These are phyloP conservation scores for Eumeta japonica DNA, from an alignment of 1,140 invertebrate species.

Conservation along the genomic window DNA sequence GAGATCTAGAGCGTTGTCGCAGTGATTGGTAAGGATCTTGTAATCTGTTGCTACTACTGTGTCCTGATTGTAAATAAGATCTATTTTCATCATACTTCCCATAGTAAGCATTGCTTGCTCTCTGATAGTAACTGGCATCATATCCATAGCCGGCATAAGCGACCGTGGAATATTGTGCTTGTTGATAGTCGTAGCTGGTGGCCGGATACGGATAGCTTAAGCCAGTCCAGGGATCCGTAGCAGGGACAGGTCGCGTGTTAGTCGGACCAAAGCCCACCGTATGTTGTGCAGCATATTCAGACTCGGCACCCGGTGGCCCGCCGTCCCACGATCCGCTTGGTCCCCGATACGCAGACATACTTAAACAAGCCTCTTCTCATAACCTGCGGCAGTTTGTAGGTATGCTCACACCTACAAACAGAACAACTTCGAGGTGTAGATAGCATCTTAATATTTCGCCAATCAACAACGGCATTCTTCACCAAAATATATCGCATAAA, in stretches of 20 bases:
- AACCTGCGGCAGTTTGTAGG: slow-evolving; percentile 58
- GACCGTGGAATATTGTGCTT: neutral
- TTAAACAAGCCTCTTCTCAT: slow-evolving; percentile 46
- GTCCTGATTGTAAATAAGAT: slow-evolving; percentile 32
- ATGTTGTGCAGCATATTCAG: slow-evolving; percentile 23
- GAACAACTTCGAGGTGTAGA: slow-evolving; percentile 60
- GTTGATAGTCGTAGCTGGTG: slow-evolving; percentile 31
- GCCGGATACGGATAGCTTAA: slow-evolving; percentile 40
- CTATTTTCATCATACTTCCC: slow-evolving; percentile 17
- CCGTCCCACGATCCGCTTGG: slow-evolving; percentile 47
- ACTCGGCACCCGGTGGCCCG: slow-evolving; percentile 48
- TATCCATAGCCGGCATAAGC: slow-evolving; percentile 31
- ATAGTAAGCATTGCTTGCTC: slow-evolving; percentile 29
- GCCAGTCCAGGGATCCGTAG: slow-evolving; percentile 52
- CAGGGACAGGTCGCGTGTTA: slow-evolving; percentile 28
- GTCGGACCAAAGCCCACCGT: slow-evolving; percentile 18
- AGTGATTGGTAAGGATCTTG: slow-evolving; percentile 27
- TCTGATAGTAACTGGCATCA: slow-evolving; percentile 37
- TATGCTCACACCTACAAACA: slow-evolving; percentile 60
- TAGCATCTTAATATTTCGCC: slow-evolving; percentile 42
- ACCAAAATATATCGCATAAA: neutral
- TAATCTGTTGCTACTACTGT: slow-evolving; percentile 12
- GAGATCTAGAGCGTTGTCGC: slow-evolving; percentile 19
- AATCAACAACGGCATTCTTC: slow-evolving; percentile 15
- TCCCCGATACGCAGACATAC: slow-evolving; percentile 51